A percentile compares a stretch with the other conserved stretches of the same genome.
These are phyloP conservation scores for Sitta europaea DNA, from an alignment of 2,113 vertebrate genomes.

Conservation along the genomic window DNA sequence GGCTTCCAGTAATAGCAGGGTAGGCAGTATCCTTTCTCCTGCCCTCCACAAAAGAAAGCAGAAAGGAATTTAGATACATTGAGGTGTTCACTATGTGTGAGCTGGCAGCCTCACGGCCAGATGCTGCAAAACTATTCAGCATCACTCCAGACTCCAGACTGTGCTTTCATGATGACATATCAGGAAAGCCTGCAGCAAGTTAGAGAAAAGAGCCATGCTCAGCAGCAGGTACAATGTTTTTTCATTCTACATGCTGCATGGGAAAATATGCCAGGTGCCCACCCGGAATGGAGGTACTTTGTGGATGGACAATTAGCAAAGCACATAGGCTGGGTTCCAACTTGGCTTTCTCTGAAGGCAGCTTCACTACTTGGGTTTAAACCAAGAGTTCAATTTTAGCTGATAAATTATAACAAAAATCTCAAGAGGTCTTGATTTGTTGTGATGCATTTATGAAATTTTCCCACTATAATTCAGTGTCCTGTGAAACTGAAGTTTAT, in stretches of 20 bases:
- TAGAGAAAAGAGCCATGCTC: neutral
- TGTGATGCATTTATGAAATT: accelerated
- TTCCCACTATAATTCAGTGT: neutral
- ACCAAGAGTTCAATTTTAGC: neutral
- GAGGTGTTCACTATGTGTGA: neutral
- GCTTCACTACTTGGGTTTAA: neutral
- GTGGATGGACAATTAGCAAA: neutral
- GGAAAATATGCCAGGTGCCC: accelerated
- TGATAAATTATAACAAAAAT: neutral
- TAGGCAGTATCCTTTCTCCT: neutral
- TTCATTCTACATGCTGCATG: neutral
- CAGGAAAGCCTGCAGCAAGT: neutral
- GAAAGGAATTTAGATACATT: neutral
- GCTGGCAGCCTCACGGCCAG: neutral
- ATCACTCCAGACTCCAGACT: neutral
- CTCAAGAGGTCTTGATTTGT: neutral
- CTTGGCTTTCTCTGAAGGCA: neutral
- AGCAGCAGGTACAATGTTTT: accelerated
- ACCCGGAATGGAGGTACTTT: accelerated
- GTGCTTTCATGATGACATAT: neutral
- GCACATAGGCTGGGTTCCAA: accelerated
- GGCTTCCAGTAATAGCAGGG: neutral
- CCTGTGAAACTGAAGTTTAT: neutral
- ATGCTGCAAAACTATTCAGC: neutral
- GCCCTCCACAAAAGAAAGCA: neutral